These are phyloP conservation scores for Plectrocnemia conspersa DNA, from an alignment of 1,140 invertebrate species.

Conservation along the genomic window DNA sequence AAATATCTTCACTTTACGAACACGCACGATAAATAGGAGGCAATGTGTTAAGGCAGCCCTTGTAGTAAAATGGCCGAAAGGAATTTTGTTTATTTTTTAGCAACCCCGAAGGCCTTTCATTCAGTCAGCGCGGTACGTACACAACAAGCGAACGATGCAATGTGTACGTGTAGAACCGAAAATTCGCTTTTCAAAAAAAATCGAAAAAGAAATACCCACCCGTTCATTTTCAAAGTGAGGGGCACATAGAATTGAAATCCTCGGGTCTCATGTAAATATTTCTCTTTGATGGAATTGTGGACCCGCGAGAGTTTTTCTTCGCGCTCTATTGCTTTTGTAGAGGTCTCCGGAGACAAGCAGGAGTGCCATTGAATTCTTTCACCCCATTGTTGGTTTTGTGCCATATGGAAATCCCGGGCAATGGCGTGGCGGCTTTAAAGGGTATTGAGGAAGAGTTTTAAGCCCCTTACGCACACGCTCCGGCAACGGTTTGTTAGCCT, in stretches of 20 bases:
- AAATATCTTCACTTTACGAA: too few species aligned
- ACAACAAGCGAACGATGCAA: conserved; percentile 11
- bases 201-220: neutral
- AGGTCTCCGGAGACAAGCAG: conserved; percentile 21
- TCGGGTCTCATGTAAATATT: conserved; percentile 21
- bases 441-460: conserved; percentile 25
- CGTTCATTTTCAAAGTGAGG: conserved; percentile 12
- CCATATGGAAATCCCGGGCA: conserved; percentile 20
- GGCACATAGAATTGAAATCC: conserved; percentile 5
- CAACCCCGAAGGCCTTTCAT: conserved; percentile 8
- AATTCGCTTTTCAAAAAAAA: conserved; percentile 10
- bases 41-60: too few species aligned
- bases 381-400: conserved; percentile 25
- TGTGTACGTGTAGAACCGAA: conserved; percentile 7
- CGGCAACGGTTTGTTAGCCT: too few species aligned
- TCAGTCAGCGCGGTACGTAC: too few species aligned
- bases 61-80: conserved; percentile 13
- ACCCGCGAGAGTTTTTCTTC: conserved; percentile 16
- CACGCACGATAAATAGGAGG: too few species aligned
- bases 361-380: conserved; percentile 18
- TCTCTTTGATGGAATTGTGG: conserved; percentile 20
- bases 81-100: conserved; percentile 24
- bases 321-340: conserved; percentile 22
- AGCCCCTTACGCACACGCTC: conserved; percentile 22
- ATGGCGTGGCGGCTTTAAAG: conserved; percentile 19